Evolutionary conservation across 1,140 invertebrate species (phyloP).

Genomic region (Caligus rogercresseyi): DNA sequence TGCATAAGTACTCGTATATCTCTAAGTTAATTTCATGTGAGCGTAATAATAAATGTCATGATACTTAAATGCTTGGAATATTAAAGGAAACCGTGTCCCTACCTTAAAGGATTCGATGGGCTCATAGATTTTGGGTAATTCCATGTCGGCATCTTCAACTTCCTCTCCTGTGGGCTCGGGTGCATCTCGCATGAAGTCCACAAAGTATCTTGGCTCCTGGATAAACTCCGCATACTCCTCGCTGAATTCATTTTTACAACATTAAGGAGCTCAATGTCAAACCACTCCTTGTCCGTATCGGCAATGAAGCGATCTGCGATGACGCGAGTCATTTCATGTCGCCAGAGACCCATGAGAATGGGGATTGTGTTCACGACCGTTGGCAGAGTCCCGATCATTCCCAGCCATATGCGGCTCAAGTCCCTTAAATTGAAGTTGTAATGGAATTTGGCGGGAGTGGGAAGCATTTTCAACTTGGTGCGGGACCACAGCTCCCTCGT

Average conservation of each 20-base stretch:
- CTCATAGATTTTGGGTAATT: constrained; percentile 82
- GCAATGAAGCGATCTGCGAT: constrained; percentile 74
- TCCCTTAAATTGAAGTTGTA: constrained; percentile 89
- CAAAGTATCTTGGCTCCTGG: constrained; percentile 55
- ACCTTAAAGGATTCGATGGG: constrained; percentile 46
- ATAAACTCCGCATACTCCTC: constrained; percentile 47
- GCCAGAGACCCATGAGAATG: constrained; percentile 73
- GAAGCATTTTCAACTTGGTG: constrained; percentile 61
- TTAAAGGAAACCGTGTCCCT: constrained; percentile 28
- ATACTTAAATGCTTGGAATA: too few relatives aligned
- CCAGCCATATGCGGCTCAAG: constrained; percentile 86
- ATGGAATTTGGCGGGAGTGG: constrained; percentile 90
- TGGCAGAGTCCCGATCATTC: constrained; percentile 75
- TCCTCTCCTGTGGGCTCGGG: constrained; percentile 92
- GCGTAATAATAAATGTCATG: too few relatives aligned
- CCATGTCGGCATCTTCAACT: constrained; percentile 84
- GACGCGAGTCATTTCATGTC: constrained; percentile 77
- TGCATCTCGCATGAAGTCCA: constrained; percentile 87
- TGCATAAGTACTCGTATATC: too few relatives aligned
- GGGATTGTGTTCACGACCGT: constrained; percentile 63
- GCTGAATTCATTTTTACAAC: constrained; percentile 47
- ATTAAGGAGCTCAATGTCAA: constrained; percentile 44
- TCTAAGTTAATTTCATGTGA: too few relatives aligned
- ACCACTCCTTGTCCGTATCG: constrained; percentile 58
- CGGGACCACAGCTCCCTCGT: constrained; percentile 72